Evolutionary conservation across 2,113 vertebrate genomes (phyloP).

Genomic region (Edolisoma coerulescens): DNA sequence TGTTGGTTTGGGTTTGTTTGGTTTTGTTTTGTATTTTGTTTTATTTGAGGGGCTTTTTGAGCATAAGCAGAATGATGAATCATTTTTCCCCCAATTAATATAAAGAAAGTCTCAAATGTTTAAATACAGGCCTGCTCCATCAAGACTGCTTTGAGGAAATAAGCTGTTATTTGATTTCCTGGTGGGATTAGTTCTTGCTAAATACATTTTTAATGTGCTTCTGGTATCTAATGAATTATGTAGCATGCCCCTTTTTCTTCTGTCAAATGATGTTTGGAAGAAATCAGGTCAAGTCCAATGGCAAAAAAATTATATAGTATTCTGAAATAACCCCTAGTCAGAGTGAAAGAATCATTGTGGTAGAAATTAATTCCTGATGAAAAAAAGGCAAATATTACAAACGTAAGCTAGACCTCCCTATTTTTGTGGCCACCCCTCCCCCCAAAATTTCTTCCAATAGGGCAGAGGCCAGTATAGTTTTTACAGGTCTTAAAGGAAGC

Average conservation of each 20-base stretch:
- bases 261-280: constrained; percentile 26
- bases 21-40: background rate
- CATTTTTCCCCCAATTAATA: background rate
- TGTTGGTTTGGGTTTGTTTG: background rate
- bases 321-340: constrained; percentile 6
- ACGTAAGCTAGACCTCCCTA: background rate
- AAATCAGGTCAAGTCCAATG: constrained; percentile 39
- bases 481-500: background rate
- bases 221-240: constrained; percentile 55
- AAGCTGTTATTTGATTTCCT: constrained; percentile 42
- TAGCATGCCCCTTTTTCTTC: background rate
- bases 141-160: constrained; percentile 18
- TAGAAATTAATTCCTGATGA: background rate
- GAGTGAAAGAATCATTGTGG: background rate
- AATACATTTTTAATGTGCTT: constrained; percentile 59
- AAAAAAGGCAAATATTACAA: background rate
- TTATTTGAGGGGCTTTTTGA: background rate
- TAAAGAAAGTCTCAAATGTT: background rate
- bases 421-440: background rate
- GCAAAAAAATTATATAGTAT: background rate
- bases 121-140: background rate
- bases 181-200: constrained; percentile 16
- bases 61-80: background rate
- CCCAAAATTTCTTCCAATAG: background rate
- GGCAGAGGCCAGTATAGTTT: background rate